Evolutionary conservation across 2,113 vertebrate species (phyloP), one percentile per base, ranked within the genome.

Genomic region (Perca schrenkii): DNA sequence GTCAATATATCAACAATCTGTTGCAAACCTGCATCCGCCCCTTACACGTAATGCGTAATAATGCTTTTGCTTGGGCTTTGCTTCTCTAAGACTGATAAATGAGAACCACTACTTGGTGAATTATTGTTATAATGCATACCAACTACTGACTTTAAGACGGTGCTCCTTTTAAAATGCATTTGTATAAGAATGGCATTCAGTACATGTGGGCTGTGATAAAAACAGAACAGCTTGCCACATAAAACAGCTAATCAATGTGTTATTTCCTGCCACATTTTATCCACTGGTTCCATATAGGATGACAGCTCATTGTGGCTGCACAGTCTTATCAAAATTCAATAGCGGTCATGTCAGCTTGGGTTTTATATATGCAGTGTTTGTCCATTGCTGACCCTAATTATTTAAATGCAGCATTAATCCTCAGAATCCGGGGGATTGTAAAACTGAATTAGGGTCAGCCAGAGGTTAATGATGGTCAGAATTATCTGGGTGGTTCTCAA

Each of bases 341-440:
- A 69, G 81, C 60, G 46, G 72, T 71, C 72, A 71, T 88, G 85
- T 90, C 90, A 80, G 53, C 86, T 78, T 61, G 40, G 79, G 85
- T 89, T 86, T 87, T 88, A 82, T 88, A 89, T 82, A 83, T 77
- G 76, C 79, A 70, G 17, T 88, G 85, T 93, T 94, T 91, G 80
- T 92, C 87, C 65, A 68, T 61, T 54, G 72, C 84, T 92, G 92
- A 94, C 94, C 93, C 91, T 93, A 92, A 94, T 95, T 94, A 96
- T 94, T 94, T 83, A 94, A 95, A 96, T 94, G 82, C 88, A 53
- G 69, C 82, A 86, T 88, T 94, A 95, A 95, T 95, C 92, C 93
- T 86, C 66, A 16, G 82, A 93, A 91, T 93, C 93, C 67, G 4
- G 60, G 82, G 89, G 93, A 92, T 93, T 94, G 74, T 86, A 82